Conservation (phyloP, 2,888 invertebrate genomes). For the Eupithecia abbreviata region DNA sequence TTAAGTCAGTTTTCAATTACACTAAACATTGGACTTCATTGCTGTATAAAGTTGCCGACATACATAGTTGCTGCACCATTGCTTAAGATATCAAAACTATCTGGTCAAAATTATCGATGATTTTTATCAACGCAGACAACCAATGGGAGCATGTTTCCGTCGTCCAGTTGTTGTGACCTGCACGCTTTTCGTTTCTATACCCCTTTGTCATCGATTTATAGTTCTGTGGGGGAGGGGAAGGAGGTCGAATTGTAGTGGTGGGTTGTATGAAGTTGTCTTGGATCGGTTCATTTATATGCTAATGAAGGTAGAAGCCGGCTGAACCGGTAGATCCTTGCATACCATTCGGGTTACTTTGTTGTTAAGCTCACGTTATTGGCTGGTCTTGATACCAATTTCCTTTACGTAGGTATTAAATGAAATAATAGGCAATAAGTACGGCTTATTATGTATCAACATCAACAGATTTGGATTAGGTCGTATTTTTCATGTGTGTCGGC, state of each 20-base stretch:
- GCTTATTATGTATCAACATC: constrained; percentile 21
- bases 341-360: constrained; percentile 47
- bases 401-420: constrained; percentile 16
- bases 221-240: constrained; percentile 45
- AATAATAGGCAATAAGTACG: constrained; percentile 27
- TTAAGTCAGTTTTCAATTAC: constrained; percentile 53
- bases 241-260: constrained; percentile 58
- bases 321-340: constrained; percentile 64
- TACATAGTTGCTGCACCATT: constrained; percentile 69
- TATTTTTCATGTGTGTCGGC: not conserved
- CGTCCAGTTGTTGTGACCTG: constrained; percentile 57
- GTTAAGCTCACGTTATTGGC: constrained; percentile 36
- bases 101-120: constrained; percentile 64
- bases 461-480: constrained; percentile 1
- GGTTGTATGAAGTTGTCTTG: constrained; percentile 78
- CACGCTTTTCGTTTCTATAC: constrained; percentile 49
- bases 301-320: constrained; percentile 57
- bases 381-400: constrained; percentile 33
- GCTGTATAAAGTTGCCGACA: constrained; percentile 53
- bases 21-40: constrained; percentile 75
- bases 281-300: constrained; percentile 81
- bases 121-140: constrained; percentile 56
- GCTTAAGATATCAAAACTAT: constrained; percentile 66
- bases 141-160: constrained; percentile 50
- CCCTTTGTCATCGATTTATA: constrained; percentile 35